These are phyloP conservation scores for Cryptophagus acutangulus DNA, from an alignment of 2,888 invertebrate genomes.

Conservation along the genomic window DNA sequence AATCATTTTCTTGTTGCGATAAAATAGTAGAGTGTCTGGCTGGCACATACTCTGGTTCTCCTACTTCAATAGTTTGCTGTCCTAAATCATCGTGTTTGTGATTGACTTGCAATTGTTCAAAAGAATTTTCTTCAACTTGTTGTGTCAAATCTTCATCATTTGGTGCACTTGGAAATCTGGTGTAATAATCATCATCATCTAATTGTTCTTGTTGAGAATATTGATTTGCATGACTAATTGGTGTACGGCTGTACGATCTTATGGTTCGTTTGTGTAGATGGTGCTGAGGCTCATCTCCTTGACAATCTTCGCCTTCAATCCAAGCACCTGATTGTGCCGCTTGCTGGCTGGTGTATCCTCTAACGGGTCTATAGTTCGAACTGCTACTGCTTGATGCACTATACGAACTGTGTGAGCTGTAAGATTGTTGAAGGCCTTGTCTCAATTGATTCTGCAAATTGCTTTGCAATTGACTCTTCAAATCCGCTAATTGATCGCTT, in stretches of 20 bases:
- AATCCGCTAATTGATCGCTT: constrained; percentile 34
- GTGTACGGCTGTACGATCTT: too few species aligned
- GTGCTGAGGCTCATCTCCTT: too few species aligned
- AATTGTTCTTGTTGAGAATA: too few species aligned
- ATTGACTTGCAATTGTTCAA: background rate
- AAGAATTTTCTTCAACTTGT: background rate
- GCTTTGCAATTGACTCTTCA: constrained; percentile 39
- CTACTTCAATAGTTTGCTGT: background rate
- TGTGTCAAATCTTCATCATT: background rate
- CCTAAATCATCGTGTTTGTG: background rate
- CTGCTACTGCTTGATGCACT: constrained; percentile 28
- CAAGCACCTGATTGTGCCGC: background rate
- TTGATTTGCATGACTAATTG: too few species aligned
- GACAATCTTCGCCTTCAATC: background rate
- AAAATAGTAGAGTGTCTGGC: too few species aligned
- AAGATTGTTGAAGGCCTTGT: constrained; percentile 38
- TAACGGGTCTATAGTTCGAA: constrained; percentile 28
- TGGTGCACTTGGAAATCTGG: background rate
- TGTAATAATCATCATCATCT: background rate
- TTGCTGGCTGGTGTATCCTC: constrained; percentile 16
- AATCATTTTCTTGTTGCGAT: too few species aligned
- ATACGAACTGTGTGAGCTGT: constrained; percentile 33
- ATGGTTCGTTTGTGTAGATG: too few species aligned
- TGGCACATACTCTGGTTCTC: too few species aligned
- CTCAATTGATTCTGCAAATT: constrained; percentile 40